Conservation (phyloP, 2,797 vertebrate genomes). For the Labroides dimidiatus region DNA sequence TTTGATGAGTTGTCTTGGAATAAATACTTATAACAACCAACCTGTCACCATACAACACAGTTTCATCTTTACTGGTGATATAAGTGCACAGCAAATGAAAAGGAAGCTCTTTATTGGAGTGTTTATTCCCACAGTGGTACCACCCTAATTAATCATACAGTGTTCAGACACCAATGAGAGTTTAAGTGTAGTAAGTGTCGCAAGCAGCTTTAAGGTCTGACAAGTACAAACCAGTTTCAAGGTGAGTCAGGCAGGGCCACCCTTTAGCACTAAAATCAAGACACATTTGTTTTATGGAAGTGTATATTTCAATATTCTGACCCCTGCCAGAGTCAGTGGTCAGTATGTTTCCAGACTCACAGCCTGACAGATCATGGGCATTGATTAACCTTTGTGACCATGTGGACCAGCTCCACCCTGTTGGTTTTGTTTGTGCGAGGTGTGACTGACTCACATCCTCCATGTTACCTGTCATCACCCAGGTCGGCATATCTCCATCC, state of each 20-base stretch:
- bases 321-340: neutral
- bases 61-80: neutral
- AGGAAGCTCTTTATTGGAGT: neutral
- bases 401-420: conserved; percentile 41
- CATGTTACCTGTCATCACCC: conserved; percentile 64
- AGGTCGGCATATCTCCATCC: conserved; percentile 28
- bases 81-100: neutral
- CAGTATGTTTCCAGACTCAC: neutral
- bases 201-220: conserved; percentile 3
- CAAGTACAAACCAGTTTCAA: conserved; percentile 49
- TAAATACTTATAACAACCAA: no score
- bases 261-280: neutral
- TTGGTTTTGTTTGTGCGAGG: conserved; percentile 38
- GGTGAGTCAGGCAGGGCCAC: conserved; percentile 18
- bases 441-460: conserved; percentile 61
- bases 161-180: neutral
- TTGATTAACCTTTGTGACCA: conserved; percentile 6
- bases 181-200: neutral
- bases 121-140: neutral
- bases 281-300: neutral
- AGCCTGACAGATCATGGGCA: neutral
- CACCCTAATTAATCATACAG: conserved; percentile 1
- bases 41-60: no score
- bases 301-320: neutral
- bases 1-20: no score